Evolutionary conservation across 1,140 invertebrate species (phyloP), one percentile per base, ranked within the genome.

Genomic region (Camponotus pennsylvanicus): DNA sequence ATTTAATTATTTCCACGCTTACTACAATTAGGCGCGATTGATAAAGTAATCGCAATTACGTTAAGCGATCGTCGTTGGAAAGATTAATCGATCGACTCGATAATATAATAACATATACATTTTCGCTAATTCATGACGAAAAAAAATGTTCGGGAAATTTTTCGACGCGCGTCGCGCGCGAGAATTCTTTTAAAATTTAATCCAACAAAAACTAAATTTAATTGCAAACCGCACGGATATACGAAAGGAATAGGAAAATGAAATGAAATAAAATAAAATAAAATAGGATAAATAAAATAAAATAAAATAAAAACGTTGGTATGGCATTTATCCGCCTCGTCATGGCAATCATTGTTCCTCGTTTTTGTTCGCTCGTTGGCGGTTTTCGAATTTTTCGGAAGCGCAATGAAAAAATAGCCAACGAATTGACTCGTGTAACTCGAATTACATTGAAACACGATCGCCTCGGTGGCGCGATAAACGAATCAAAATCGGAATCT

Each of bases 261-360:
- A 52, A 52, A 52, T 55, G 15, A n/a, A 34, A 66, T 18, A 2
- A 49, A 49, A 69, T 9, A 34, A 66, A 37, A 52, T 52, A 52
- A 52, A 52, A 52, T 52, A 27, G 40, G 69, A 69, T 66, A 67
- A 52, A 55, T 55, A 21, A n/a, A 34, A 66, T 18, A 7, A 49
- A 37, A 7, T 27, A 49, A 69, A 69, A 49, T 45, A 71, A 70
- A 79, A 79, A 40, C n/a, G 11, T 59, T 37, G 37, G 42, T 42
- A 59, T 82, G 67, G 66, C 67, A 82, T 82, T 82, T 71, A 82
- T 82, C 78, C 40, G 67, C 27, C 67, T 82, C 78, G 78, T 82
- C 78, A 82, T 82, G 45, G 67, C 78, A 82, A 82, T 82, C 79
- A 82, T 82, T 52, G 79, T 82, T 82, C 67, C 79, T 21, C 52